A percentile compares a stretch with the other conserved stretches of the same genome.
These are phyloP conservation scores for Psylliodes chrysocephalus DNA, from an alignment of 2,888 invertebrate species.

Conservation along the genomic window DNA sequence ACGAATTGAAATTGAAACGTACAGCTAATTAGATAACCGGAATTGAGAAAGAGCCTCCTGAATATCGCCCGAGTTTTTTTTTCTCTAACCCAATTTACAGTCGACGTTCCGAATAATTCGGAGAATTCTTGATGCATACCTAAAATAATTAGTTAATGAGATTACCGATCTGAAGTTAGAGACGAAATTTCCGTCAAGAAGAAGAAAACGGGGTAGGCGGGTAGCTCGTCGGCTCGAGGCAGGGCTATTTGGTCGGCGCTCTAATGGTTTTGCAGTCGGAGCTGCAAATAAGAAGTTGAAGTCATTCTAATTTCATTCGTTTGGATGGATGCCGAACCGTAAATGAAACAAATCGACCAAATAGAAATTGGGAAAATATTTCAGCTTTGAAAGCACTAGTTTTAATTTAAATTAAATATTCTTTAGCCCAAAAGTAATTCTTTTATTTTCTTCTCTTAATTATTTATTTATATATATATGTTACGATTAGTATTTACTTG, in stretches of 20 bases:
- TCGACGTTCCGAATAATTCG: constrained; percentile 18
- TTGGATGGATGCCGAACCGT: no score
- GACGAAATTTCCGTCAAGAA: constrained; percentile 5
- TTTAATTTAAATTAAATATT: no score
- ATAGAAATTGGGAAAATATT: no score
- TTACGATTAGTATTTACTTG: no score
- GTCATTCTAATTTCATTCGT: neutral
- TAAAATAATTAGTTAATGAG: constrained; percentile 34
- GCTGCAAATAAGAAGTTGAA: neutral
- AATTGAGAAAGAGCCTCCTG: constrained; percentile 23
- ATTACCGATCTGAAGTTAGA: constrained; percentile 29
- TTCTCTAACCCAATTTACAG: constrained; percentile 23
- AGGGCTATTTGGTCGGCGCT: neutral
- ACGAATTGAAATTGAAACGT: constrained; percentile 35
- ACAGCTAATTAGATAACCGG: constrained; percentile 31
- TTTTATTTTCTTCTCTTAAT: no score
- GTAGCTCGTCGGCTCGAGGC: no score
- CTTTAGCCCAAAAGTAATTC: no score
- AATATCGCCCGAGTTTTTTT: constrained; percentile 29
- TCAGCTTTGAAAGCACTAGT: no score
- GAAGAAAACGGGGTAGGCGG: constrained; percentile 3
- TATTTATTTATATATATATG: no score
- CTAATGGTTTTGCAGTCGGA: neutral
- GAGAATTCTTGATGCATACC: constrained; percentile 35
- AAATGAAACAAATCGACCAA: no score